Base-by-base conservation (phyloP, 2,797 vertebrate species). In the Phoxinus dragarum region DNA sequence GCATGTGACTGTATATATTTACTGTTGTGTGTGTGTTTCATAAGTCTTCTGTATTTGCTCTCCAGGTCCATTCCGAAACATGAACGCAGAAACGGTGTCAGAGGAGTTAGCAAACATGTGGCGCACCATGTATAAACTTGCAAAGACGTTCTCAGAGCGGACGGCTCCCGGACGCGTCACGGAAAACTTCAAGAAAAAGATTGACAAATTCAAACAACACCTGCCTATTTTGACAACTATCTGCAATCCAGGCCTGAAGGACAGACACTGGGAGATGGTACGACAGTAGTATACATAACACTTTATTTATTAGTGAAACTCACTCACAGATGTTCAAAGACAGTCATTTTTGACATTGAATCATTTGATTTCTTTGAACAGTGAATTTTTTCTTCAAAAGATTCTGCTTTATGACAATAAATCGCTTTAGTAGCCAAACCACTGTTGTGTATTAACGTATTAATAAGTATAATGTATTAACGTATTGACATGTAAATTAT, bases 211-310 rank as follows among this genome's bases (percentile, higher is more conserved):
- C 89, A 97, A 96, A 89, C 93, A 94, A 73, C 92, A 98, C 82
- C 85, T 98, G 14, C 97, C 97, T 8, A 84, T 99, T 79, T 93
- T 99, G 84, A 92, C 56, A 19, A 90, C 96, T 87, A 95, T 94
- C 91, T 98, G 98, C 91, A 98, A 98, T 89, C 96, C 90, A 0
- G 97, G 97, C 14, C 96, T 99, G 88, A 98, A 97, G 92, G 93
- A 94, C 0, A 94, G 96, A 2, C 98, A 99, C 87, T 99, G 98
- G 98, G 85, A 96, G 6, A 92, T 94, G 96, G 98, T 98, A 27
- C 21, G 21, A 56, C 52, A 49, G 38, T n/a, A 42, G 47, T 56
- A 76, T 11, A 73, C 36, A 76, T 4, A n/a, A 56, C 2, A 21
- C 10, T 76, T 76, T 12, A 56, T n/a, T 76, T 54, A 19, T 74